Percentiles rank a stretch among this genome's conserved stretches.
phyloP scores from a whole-genome alignment of 2,888 invertebrate species.

The Phania funesta region DNA sequence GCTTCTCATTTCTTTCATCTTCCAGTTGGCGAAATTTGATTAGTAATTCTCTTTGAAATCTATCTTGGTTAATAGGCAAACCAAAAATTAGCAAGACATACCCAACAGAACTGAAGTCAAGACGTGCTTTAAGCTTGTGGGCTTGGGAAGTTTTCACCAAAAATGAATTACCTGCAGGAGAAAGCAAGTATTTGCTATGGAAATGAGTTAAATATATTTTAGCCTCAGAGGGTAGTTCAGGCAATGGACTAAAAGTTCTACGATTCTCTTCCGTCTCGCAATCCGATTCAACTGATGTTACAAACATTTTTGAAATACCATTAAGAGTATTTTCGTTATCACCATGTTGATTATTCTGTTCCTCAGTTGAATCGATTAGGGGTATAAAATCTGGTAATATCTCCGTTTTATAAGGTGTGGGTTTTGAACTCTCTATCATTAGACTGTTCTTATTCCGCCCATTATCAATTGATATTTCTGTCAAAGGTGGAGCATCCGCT shows the following conservation, averaged over 20 bases:
- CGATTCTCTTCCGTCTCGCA: slow-evolving; percentile 18
- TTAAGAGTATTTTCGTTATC: slow-evolving; percentile 7
- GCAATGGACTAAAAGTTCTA: slow-evolving; percentile 11
- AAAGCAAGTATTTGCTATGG: slow-evolving; percentile 81
- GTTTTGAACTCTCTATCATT: not conserved
- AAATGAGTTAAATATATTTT: slow-evolving; percentile 82
- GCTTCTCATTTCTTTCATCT: slow-evolving; percentile 71
- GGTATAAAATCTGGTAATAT: slow-evolving; percentile 77
- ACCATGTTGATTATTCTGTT: slow-evolving; percentile 34
- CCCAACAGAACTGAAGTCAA: slow-evolving; percentile 79
- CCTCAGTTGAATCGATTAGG: slow-evolving; percentile 56
- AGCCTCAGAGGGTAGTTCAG: slow-evolving; percentile 77
- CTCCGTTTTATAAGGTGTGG: slow-evolving; percentile 70
- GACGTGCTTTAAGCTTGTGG: slow-evolving; percentile 76
- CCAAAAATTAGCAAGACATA: slow-evolving; percentile 82
- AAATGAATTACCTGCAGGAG: slow-evolving; percentile 81
- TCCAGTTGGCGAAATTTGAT: slow-evolving; percentile 76
- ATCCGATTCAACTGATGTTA: slow-evolving; percentile 65
- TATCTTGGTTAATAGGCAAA: slow-evolving; percentile 81
- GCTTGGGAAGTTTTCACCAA: slow-evolving; percentile 78
- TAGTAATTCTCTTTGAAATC: slow-evolving; percentile 81
- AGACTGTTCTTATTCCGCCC: not conserved
- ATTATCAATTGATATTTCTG: not conserved
- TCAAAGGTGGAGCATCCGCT: not conserved
- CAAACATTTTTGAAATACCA: slow-evolving; percentile 74